Percentiles rank a stretch among this genome's conserved stretches.
These are phyloP conservation scores for Pristis pectinata DNA, from an alignment of 2,797 vertebrate genomes.

Conservation along the genomic window DNA sequence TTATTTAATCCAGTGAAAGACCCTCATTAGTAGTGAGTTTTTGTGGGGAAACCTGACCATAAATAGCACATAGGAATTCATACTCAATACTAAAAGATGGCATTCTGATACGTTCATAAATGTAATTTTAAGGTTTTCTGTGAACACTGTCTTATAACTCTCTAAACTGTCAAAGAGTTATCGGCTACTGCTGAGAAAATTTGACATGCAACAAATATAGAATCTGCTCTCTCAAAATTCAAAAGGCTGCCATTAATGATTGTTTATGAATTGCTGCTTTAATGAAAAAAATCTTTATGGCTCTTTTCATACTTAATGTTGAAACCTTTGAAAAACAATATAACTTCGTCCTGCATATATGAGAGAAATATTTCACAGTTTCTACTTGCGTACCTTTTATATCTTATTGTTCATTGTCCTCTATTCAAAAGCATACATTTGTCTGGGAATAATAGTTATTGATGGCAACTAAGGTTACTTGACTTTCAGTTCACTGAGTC, in stretches of 20 bases:
- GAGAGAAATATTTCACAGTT: background rate
- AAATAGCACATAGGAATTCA: background rate
- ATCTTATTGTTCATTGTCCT: background rate
- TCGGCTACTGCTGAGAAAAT: background rate
- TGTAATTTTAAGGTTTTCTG: background rate
- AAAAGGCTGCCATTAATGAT: background rate
- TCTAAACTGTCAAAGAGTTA: background rate
- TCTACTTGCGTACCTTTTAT: background rate
- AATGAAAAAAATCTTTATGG: background rate
- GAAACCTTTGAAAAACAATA: background rate
- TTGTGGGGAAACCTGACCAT: background rate
- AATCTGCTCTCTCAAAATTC: background rate
- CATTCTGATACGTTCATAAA: background rate
- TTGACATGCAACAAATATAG: background rate
- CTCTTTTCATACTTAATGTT: background rate
- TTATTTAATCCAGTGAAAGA: background rate
- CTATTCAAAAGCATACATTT: background rate
- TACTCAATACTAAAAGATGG: background rate
- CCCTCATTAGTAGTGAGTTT: background rate
- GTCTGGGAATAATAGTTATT: background rate
- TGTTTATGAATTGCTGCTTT: background rate
- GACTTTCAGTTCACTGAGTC: background rate
- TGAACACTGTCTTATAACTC: background rate
- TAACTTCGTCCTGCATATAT: background rate
- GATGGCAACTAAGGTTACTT: background rate